Base-by-base conservation (phyloP, 1,140 invertebrate species). In the Araneus ventricosus region DNA sequence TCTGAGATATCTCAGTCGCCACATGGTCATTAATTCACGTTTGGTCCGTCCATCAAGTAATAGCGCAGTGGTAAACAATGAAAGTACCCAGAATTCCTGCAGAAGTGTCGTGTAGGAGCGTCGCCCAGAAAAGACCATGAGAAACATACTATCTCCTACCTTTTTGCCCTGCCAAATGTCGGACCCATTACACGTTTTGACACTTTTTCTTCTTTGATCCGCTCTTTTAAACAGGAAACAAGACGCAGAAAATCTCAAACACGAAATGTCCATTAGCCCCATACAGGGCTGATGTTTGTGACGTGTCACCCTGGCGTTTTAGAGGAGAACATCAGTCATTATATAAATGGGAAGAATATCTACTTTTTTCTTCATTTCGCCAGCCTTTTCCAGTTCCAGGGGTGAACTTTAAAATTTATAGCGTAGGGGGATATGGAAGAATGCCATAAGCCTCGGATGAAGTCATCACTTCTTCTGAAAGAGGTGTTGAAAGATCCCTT, bases 151-250 rank as follows among this genome's bases (percentile, higher is more conserved):
- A 45, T 27, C 41, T 34, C 14, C 61, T 30, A 70, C 59, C 61
- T 89, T 79, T 45, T 70, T 63, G 86, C 86, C 7, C 24, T 79
- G 27, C 45, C 67, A 17, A 79, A 89, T 89, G 88, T 79, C 17
- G n/a, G 20, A 89, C 37, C 88, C 88, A 89, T 89, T 89, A 89
- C 88, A 89, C 88, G 88, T 89, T 89, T 89, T 89, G 88, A 89
- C 88, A 89, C 88, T 89, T 79, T 89, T 89, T 89, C 88, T 89
- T 57, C 45, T 89, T 30, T 89, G 88, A 89, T 89, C 67, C 67
- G 24, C 45, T 79, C 88, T 89, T 89, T 89, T 89, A 89, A 89
- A 89, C 63, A 89, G 63, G 45, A 89, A 89, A 89, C 88, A 89
- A 89, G 88, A 79, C 88, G 67, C 88, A 79, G 63, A 70, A 67